A percentile compares a stretch with the other conserved stretches of the same genome.
These are phyloP conservation scores for Neomonachus schauinslandi DNA, from an alignment of 2,113 vertebrate genomes.

Conservation along the genomic window DNA sequence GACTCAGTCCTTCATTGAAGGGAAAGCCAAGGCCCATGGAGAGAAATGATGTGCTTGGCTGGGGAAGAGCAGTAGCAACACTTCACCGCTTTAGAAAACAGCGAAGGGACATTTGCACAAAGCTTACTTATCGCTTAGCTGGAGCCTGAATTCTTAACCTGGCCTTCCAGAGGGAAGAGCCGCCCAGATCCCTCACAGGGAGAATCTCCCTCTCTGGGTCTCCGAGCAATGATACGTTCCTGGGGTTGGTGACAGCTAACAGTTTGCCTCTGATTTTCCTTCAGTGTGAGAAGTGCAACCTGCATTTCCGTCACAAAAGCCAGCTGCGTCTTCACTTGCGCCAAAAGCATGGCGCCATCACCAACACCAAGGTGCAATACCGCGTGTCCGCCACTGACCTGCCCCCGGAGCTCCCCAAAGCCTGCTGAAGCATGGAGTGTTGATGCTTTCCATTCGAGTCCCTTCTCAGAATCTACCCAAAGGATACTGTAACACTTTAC, in stretches of 20 bases:
- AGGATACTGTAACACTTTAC: slow-evolving; percentile 87
- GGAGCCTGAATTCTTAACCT: background rate
- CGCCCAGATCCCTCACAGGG: background rate
- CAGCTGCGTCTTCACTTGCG: slow-evolving; percentile 97
- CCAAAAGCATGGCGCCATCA: slow-evolving; percentile 99
- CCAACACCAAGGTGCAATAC: slow-evolving; percentile 99
- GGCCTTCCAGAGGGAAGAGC: background rate
- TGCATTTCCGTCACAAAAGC: slow-evolving; percentile 99
- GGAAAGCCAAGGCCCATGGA: background rate
- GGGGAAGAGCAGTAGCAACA: no score
- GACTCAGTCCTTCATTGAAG: background rate
- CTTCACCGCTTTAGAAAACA: background rate
- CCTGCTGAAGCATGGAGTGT: slow-evolving; percentile 89
- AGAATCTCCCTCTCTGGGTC: background rate
- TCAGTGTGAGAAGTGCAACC: slow-evolving; percentile 99
- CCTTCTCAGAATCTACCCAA: slow-evolving; percentile 78
- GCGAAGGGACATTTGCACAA: background rate
- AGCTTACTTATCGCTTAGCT: no score
- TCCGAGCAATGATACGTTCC: background rate
- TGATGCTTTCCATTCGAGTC: slow-evolving; percentile 26
- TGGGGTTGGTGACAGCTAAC: background rate
- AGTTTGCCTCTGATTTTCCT: slow-evolving; percentile 22
- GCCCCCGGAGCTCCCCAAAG: slow-evolving; percentile 93
- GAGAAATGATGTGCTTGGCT: background rate
- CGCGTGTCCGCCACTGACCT: slow-evolving; percentile 91